A percentile compares a stretch with the other conserved stretches of the same genome.
phyloP scores from a whole-genome alignment of 2,888 invertebrate genomes.

The Drosophila emarginata region DNA sequence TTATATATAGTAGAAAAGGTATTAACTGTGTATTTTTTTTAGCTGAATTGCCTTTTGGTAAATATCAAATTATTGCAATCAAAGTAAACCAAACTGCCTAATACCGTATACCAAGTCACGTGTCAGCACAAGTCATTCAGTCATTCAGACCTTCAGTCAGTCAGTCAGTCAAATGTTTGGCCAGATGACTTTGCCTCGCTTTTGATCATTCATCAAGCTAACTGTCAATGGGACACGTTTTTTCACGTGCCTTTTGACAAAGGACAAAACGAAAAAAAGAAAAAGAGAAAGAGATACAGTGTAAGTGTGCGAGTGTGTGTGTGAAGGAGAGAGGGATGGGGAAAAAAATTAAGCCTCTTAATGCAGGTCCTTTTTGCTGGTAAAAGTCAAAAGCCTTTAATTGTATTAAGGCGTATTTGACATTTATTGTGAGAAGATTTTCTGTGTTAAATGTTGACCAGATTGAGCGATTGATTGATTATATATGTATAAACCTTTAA shows the following conservation, averaged over 20 bases:
- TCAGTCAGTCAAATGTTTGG: conserved; percentile 61
- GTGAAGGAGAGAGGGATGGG: conserved; percentile 17
- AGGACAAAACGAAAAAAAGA: conserved; percentile 41
- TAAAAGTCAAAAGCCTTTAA: conserved; percentile 55
- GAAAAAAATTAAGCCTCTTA: conserved; percentile 72
- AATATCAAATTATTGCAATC: conserved; percentile 43
- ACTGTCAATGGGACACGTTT: conserved; percentile 74
- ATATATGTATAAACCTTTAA: conserved; percentile 14
- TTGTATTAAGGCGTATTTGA: conserved; percentile 67
- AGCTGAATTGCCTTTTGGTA: neutral
- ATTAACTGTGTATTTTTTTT: neutral
- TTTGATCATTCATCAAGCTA: conserved; percentile 75
- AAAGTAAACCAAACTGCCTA: conserved; percentile 9
- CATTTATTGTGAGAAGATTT: conserved; percentile 54
- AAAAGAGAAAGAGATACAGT: conserved; percentile 16
- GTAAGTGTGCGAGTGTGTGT: neutral
- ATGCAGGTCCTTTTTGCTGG: conserved; percentile 55
- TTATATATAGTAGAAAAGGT: conserved; percentile 1
- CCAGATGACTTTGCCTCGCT: conserved; percentile 33
- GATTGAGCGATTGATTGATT: conserved; percentile 63
- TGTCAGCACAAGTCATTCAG: conserved; percentile 46
- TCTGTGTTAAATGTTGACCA: conserved; percentile 46
- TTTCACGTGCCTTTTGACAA: conserved; percentile 73
- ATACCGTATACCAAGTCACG: conserved; percentile 51
- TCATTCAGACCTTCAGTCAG: conserved; percentile 35